A percentile compares a stretch with the other conserved stretches of the same genome.
Evolutionary conservation across 2,888 invertebrate genomes (phyloP).

Genomic region (Apotomis turbidana): DNA sequence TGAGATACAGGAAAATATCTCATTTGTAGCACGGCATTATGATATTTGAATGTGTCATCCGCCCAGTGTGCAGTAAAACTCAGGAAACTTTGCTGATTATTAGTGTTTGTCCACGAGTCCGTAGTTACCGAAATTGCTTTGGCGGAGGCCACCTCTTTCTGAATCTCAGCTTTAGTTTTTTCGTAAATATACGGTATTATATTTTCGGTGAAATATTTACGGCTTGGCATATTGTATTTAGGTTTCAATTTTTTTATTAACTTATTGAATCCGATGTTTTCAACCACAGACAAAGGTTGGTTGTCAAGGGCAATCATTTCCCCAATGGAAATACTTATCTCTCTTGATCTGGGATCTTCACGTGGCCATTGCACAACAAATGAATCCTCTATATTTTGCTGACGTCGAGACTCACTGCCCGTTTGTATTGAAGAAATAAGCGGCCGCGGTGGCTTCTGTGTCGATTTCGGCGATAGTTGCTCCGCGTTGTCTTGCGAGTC

Average conservation of each 20-base stretch:
- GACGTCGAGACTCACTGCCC: neutral
- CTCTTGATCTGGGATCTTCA: conserved; percentile 24
- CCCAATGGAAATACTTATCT: conserved; percentile 27
- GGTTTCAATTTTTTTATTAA: conserved; percentile 26
- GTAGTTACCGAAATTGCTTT: conserved; percentile 13
- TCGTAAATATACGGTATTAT: conserved; percentile 26
- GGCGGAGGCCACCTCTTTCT: neutral
- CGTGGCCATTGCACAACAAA: conserved; percentile 15
- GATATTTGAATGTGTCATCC: neutral
- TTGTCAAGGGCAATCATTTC: conserved; percentile 39
- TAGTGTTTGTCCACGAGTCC: conserved; percentile 6
- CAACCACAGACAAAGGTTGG: conserved; percentile 32
- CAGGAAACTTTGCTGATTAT: conserved; percentile 4
- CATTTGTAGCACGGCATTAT: conserved; percentile 4
- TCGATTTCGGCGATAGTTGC: too few relatives aligned
- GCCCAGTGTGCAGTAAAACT: conserved; percentile 12
- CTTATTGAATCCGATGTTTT: conserved; percentile 27
- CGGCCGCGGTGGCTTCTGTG: too few relatives aligned
- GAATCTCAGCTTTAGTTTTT: conserved; percentile 14
- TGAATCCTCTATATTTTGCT: conserved; percentile 18
- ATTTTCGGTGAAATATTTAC: conserved; percentile 25
- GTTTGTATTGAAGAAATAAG: too few relatives aligned
- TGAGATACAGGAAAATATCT: neutral
- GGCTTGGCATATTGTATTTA: conserved; percentile 34
- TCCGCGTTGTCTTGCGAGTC: too few relatives aligned